Evolutionary conservation across 2,113 vertebrate genomes (phyloP).

Genomic region (Probosciger aterrimus): DNA sequence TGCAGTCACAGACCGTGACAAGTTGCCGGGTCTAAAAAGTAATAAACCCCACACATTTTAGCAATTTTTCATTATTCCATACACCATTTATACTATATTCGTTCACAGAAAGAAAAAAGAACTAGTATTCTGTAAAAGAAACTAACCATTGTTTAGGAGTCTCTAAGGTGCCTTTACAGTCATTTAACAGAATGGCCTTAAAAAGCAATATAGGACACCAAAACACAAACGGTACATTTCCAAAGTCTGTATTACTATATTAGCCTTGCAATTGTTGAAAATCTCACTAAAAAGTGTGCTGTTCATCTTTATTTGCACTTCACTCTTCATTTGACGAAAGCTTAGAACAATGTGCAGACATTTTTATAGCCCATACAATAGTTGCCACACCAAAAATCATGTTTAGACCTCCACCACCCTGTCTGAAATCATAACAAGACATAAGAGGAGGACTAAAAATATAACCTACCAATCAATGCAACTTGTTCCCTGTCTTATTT

Average conservation of each 20-base stretch:
- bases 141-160: neutral
- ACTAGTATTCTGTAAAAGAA: neutral
- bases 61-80: neutral
- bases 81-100: neutral
- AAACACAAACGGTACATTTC: neutral
- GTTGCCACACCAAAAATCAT: neutral
- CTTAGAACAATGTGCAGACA: neutral
- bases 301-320: neutral
- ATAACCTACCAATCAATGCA: neutral
- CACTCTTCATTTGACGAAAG: neutral
- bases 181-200: neutral
- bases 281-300: neutral
- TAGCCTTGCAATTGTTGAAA: neutral
- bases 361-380: neutral
- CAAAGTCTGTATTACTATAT: neutral
- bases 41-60: neutral
- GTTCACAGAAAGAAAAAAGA: neutral
- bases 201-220: neutral
- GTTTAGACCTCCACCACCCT: neutral
- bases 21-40: constrained; percentile 89
- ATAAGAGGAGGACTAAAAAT: neutral
- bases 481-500: neutral
- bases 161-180: neutral
- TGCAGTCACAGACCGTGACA: constrained; percentile 94
- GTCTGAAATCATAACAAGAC: neutral